Conservation (phyloP, 2,797 vertebrate species). For the Oreochromis grahami region DNA sequence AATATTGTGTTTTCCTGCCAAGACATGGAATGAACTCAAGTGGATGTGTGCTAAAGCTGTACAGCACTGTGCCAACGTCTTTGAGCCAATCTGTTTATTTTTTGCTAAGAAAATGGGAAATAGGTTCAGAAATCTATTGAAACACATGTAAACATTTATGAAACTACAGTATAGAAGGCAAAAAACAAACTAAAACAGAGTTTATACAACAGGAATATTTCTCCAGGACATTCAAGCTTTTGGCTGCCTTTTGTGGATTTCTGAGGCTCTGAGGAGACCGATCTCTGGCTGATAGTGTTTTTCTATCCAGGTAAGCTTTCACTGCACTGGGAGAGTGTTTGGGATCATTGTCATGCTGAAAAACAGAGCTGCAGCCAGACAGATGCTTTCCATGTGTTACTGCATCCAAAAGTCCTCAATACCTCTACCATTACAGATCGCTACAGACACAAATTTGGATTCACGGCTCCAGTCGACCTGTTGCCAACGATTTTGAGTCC, state of each 20-base stretch:
- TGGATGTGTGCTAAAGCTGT: background rate
- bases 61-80: background rate
- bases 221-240: background rate
- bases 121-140: background rate
- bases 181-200: background rate
- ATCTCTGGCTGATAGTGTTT: background rate
- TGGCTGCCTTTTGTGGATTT: background rate
- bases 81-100: background rate
- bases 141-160: background rate
- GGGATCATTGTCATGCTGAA: background rate
- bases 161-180: background rate
- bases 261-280: background rate
- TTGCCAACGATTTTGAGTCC: background rate
- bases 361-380: background rate
- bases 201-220: background rate
- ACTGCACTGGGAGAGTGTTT: background rate
- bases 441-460: background rate
- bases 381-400: background rate
- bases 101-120: background rate
- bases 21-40: background rate
- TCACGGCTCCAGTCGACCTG: accelerated
- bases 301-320: background rate
- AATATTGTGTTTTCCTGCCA: background rate
- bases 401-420: background rate
- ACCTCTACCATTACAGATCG: background rate